Percentiles rank a stretch among this genome's conserved stretches.
These are phyloP conservation scores for Xestia xanthographa DNA, from an alignment of 2,888 invertebrate species.

Conservation along the genomic window DNA sequence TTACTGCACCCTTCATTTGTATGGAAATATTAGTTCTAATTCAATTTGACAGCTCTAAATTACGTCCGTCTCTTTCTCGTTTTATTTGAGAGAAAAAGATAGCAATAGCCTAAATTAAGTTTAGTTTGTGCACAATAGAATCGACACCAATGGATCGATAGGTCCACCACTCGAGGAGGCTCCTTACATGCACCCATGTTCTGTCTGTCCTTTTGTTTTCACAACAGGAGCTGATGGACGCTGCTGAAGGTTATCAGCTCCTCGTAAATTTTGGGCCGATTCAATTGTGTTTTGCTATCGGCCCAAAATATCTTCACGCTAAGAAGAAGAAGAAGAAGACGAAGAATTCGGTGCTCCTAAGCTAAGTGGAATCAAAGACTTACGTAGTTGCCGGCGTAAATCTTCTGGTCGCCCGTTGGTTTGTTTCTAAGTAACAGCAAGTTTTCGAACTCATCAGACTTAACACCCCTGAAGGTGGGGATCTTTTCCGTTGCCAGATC, in stretches of 20 bases:
- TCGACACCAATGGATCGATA: neutral
- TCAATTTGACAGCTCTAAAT: no score
- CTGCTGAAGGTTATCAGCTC: neutral
- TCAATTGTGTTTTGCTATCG: neutral
- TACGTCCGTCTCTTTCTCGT: no score
- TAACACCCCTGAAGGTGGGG: conserved; percentile 10
- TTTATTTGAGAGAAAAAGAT: no score
- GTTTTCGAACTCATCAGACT: neutral
- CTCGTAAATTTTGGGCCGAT: neutral
- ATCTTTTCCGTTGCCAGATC: neutral
- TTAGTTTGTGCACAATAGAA: no score
- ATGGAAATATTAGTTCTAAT: no score
- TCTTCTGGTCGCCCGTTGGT: neutral
- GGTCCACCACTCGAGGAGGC: neutral
- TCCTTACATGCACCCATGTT: neutral
- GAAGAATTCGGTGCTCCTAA: neutral
- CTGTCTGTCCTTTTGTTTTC: neutral
- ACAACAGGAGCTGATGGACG: neutral
- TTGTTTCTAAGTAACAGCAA: neutral
- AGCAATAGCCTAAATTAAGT: no score
- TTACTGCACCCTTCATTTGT: no score
- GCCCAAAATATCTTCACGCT: no score
- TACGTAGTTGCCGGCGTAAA: neutral
- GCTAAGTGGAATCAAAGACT: neutral
- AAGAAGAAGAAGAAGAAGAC: no score